A percentile compares a stretch with the other conserved stretches of the same genome.
Evolutionary conservation across 2,797 vertebrate genomes (phyloP).

Genomic region (Brachyrhaphis roseni): DNA sequence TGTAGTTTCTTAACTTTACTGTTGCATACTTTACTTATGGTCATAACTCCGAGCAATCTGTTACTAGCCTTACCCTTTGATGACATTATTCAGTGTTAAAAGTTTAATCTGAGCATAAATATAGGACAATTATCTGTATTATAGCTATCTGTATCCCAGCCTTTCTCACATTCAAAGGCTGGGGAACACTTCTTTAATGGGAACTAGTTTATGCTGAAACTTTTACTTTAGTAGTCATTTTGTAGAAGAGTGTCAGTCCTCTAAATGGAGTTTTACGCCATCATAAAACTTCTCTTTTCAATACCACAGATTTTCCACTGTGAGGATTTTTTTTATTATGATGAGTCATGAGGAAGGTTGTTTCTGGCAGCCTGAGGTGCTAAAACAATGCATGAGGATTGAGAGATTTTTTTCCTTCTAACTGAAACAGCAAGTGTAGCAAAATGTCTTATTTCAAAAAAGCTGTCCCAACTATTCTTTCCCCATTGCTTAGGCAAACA

Average conservation of each 20-base stretch:
- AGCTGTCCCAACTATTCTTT: neutral
- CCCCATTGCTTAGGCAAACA: constrained; percentile 21
- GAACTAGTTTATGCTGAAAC: constrained; percentile 25
- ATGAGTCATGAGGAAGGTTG: constrained; percentile 70
- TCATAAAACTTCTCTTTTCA: constrained; percentile 55
- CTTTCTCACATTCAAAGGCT: constrained; percentile 31
- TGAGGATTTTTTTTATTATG: constrained; percentile 63
- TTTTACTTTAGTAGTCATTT: constrained; percentile 38
- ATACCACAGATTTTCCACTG: constrained; percentile 47
- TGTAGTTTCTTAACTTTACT: too few species aligned
- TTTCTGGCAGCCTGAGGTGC: constrained; percentile 63
- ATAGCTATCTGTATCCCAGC: neutral
- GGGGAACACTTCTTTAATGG: constrained; percentile 32
- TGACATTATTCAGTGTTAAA: neutral
- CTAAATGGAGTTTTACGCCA: constrained; percentile 42
- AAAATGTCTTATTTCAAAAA: constrained; percentile 48
- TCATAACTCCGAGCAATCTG: neutral
- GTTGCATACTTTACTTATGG: neutral
- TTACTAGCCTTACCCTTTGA: neutral
- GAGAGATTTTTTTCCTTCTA: constrained; percentile 35
- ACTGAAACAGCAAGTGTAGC: constrained; percentile 59
- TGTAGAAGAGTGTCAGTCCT: constrained; percentile 39
- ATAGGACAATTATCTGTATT: neutral
- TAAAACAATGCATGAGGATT: constrained; percentile 60
- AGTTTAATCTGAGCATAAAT: neutral